Evolutionary conservation across 2,888 invertebrate species (phyloP).

Genomic region (Lepeophtheirus nordmannii): DNA sequence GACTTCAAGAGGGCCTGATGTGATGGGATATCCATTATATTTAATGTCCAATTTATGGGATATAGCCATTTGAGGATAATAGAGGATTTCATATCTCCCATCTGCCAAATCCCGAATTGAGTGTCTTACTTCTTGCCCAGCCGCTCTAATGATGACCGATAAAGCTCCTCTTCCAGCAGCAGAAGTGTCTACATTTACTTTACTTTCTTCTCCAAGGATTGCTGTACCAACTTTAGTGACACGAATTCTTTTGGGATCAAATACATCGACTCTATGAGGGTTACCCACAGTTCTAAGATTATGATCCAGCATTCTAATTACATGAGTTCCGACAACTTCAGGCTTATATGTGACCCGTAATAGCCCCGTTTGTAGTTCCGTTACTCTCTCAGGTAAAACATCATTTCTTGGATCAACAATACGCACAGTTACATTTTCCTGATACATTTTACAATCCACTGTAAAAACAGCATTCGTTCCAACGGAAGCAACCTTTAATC

Average conservation of each 20-base stretch:
- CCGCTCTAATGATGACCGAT: constrained; percentile 61
- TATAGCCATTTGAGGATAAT: constrained; percentile 70
- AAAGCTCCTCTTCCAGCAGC: constrained; percentile 71
- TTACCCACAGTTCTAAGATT: constrained; percentile 46
- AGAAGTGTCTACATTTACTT: constrained; percentile 49
- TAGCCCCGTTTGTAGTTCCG: constrained; percentile 17
- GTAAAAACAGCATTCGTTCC: constrained; percentile 10
- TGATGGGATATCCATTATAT: constrained; percentile 49
- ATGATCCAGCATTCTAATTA: constrained; percentile 49
- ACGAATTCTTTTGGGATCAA: constrained; percentile 40
- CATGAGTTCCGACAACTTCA: constrained; percentile 54
- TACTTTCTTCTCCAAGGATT: constrained; percentile 36
- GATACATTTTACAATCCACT: constrained; percentile 6
- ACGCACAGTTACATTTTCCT: constrained; percentile 7
- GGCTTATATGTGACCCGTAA: constrained; percentile 37
- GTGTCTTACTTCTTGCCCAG: constrained; percentile 56
- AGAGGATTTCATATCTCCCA: constrained; percentile 62
- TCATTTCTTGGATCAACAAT: constrained; percentile 1
- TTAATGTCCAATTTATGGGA: constrained; percentile 69
- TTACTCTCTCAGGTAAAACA: constrained; percentile 13
- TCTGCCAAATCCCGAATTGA: constrained; percentile 55
- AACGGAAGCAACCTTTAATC: constrained; percentile 32
- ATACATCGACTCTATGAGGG: constrained; percentile 50
- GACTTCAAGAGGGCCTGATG: constrained; percentile 1
- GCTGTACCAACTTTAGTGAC: constrained; percentile 36